phyloP scores from a whole-genome alignment of 2,888 invertebrate genomes.

The Trachelus stipa region DNA sequence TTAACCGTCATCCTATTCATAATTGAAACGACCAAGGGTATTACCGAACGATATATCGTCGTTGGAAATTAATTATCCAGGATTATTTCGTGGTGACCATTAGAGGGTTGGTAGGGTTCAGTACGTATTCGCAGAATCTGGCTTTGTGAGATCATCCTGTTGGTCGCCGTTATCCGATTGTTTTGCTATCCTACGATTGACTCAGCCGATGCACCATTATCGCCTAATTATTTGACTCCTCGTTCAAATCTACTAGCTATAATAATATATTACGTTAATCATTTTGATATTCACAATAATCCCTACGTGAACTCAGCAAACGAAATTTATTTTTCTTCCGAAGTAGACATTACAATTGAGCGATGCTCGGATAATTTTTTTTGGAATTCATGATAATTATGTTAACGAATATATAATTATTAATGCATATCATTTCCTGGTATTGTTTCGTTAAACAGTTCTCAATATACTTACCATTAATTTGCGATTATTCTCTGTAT shows the following conservation, averaged over 20 bases:
- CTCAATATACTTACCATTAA: background rate
- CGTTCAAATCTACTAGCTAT: background rate
- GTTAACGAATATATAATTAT: background rate
- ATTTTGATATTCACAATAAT: background rate
- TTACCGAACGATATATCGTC: slow-evolving; percentile 23
- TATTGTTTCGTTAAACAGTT: background rate
- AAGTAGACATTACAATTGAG: background rate
- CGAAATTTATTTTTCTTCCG: background rate
- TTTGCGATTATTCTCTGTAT: background rate
- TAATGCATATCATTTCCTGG: background rate
- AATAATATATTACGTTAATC: background rate
- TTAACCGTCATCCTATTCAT: background rate
- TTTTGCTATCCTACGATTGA: background rate
- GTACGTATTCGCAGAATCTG: background rate
- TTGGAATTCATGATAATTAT: background rate
- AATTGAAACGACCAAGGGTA: slow-evolving; percentile 12
- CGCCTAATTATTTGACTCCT: background rate
- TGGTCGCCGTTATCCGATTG: background rate
- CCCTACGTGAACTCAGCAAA: background rate
- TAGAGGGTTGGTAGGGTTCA: slow-evolving; percentile 18
- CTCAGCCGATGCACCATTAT: background rate
- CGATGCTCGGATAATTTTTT: background rate
- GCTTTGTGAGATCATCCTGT: slow-evolving; percentile 33
- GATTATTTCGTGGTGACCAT: slow-evolving; percentile 37
- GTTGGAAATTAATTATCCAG: slow-evolving; percentile 42